Evolutionary conservation across 2,113 vertebrate species (phyloP), one percentile per base, ranked within the genome.

Genomic region (Romanogobio albipinnatus): DNA sequence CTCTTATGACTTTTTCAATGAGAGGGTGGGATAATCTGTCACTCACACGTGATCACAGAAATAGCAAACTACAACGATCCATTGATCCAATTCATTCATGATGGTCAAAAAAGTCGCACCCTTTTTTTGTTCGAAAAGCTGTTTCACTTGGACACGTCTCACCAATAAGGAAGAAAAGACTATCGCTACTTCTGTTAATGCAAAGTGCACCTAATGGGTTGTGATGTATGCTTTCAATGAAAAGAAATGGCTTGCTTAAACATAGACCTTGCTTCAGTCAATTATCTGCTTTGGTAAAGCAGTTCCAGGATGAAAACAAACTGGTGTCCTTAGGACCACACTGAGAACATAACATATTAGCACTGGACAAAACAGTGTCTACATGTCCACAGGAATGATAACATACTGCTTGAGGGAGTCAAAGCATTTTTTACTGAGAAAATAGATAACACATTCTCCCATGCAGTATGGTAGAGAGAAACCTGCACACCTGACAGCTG

Each of bases 401-500:
- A 85, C n/a, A 66, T 5, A 11, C 17, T 62, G 66, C 39, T 76
- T 84, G 56, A 64, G 49, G 8, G 13, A 61, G 14, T 39, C 80
- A 83, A 85, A 88, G 64, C 43, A 86, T 71, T 83, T 39, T 59
- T 49, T 3, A 61, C 22, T 39, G 11, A 66, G 59, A 83, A 61
- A 49, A 29, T 9, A 79, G 15, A 85, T 36, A 70, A 73, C 33
- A 84, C 62, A 59, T 81, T 39, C 36, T 73, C 4, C 45, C 24
- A 19, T 36, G 51, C 36, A 85, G 14, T n/a, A n/a, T 39, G 76
- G 36, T 47, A 24, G 24, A 83, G 68, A 59, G 15, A 58, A 71
- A 53, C 59, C 58, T 59, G 51, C 61, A 62, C 87, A 86, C 43
- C 81, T 80, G 75, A 39, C 75, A 83, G 70, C 76, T 86, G 68